Evolutionary conservation across 2,797 vertebrate genomes (phyloP).

Genomic region (Melanogrammus aeglefinus): DNA sequence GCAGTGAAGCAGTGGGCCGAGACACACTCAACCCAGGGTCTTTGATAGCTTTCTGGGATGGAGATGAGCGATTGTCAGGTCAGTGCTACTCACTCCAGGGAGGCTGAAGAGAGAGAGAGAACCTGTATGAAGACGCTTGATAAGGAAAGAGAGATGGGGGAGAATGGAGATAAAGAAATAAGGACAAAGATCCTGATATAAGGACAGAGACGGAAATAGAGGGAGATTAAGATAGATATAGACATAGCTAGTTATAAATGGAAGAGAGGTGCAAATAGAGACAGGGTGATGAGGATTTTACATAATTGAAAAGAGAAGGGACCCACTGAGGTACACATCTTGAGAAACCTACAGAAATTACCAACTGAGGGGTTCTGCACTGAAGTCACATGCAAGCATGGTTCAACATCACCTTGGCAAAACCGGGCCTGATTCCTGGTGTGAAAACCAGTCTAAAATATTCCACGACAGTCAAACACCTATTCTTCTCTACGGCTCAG

Average conservation of each 20-base stretch:
- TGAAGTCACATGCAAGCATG: not conserved
- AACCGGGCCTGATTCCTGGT: slow-evolving; percentile 46
- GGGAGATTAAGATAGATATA: slow-evolving; percentile 12
- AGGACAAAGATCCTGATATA: not conserved
- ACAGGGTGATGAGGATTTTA: not conserved
- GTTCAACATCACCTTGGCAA: slow-evolving; percentile 14
- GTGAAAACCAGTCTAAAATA: slow-evolving; percentile 21
- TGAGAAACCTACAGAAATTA: not conserved
- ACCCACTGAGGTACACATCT: not conserved
- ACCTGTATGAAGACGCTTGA: not conserved
- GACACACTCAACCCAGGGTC: slow-evolving; percentile 46
- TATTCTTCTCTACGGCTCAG: slow-evolving; percentile 20
- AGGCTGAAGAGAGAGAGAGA: not conserved
- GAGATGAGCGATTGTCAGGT: slow-evolving; percentile 38
- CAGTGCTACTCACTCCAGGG: slow-evolving; percentile 26
- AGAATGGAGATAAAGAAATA: not conserved
- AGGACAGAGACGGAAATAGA: not conserved
- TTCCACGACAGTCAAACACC: slow-evolving; percentile 29
- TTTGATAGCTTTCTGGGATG: slow-evolving; percentile 49
- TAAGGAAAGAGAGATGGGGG: not conserved
- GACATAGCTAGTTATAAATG: not conserved
- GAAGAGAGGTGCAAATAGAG: not conserved
- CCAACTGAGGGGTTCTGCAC: not conserved
- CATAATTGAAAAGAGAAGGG: not conserved
- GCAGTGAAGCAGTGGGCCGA: slow-evolving; percentile 43